A percentile compares a stretch with the other conserved stretches of the same genome.
phyloP scores from a whole-genome alignment of 2,113 vertebrate genomes.

The Psophia crepitans region DNA sequence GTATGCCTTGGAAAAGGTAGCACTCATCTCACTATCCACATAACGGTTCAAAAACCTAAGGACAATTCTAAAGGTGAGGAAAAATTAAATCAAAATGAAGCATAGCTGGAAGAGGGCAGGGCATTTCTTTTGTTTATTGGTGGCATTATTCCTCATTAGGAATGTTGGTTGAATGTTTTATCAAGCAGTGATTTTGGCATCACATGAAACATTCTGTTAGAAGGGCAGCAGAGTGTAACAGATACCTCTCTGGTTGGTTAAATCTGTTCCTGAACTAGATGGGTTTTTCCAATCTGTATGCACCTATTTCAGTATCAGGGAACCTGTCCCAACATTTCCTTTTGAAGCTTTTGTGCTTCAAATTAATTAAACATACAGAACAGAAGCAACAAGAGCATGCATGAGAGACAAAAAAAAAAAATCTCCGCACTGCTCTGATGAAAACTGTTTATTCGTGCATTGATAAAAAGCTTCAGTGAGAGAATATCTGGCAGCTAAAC shows the following conservation, averaged over 20 bases:
- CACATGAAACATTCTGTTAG: background rate
- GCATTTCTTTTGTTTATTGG: background rate
- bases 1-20: background rate
- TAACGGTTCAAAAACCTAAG: background rate
- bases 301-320: background rate
- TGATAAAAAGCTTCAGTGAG: background rate
- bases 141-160: background rate
- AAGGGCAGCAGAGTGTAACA: background rate
- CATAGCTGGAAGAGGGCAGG: fast-evolving
- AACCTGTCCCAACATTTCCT: background rate
- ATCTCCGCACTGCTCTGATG: background rate
- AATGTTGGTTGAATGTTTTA: background rate
- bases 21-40: background rate
- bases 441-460: background rate
- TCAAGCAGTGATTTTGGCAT: background rate
- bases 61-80: background rate
- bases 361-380: background rate
- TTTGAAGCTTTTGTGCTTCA: background rate
- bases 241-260: background rate
- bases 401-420: fast-evolving
- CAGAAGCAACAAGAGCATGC: background rate
- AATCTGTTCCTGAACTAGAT: background rate
- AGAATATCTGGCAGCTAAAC: background rate
- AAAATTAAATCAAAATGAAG: background rate
- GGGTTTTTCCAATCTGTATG: background rate